Base-by-base conservation (phyloP, 2,797 vertebrate species). In the Hyperoplus immaculatus region DNA sequence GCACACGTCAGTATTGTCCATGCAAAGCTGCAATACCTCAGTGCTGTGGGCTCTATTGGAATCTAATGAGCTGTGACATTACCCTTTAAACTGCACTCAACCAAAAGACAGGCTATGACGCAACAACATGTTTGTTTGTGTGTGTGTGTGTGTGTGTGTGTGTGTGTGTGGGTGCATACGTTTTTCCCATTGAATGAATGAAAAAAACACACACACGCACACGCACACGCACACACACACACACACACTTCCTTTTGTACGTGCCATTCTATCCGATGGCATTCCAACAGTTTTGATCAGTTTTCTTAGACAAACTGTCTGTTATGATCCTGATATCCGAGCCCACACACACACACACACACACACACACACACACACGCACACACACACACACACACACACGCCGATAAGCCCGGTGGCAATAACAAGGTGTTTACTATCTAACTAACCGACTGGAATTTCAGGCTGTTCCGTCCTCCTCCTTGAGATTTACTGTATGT, bases 11-110 rank as follows among this genome's bases (percentile, higher is more conserved):
- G 11, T 8, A 11, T 2, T 6, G 63, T 81, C 79, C 77, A 82
- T 81, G 83, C 70, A 72, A 66, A 85, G 70, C 65, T 56, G 60
- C 59, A 80, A 78, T 91, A 70, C 65, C 83, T 53, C 75, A 82
- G 87, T 72, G 57, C 61, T 81, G 65, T 72, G 69, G 36, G 84
- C 88, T 85, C 87, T 61, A 83, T 88, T 89, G 51, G 70, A 90
- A 90, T 73, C 67, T 67, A 93, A 94, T 92, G 89, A 88, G 77
- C 90, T 82, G 87, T 92, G 81, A 95, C 95, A 94, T 89, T 38
- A 83, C 54, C 78, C 78, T 83, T 89, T 79, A 83, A 88, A 83
- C 61, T 77, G 59, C 75, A 54, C 56, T 69, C 62, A 73, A 67
- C 84, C 84, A 82, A 87, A 92, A 90, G 87, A 87, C 75, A 72